Percentiles rank a stretch among this genome's conserved stretches.
Conservation (phyloP, 2,113 vertebrate species). For the Acanthochromis polyacanthus region DNA sequence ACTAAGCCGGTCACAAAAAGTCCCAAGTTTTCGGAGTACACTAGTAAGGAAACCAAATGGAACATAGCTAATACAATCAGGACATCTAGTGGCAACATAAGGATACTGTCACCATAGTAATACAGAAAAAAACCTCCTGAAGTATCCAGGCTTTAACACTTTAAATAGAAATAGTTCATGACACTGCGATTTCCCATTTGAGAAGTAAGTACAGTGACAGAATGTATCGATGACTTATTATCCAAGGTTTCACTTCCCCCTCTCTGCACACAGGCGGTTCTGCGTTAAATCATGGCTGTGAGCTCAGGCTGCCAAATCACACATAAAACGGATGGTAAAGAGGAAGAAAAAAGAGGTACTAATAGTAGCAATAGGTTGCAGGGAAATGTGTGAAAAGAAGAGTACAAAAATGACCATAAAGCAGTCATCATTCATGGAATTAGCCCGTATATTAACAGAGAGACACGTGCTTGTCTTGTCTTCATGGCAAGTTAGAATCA, state of each 20-base stretch:
- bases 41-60: not conserved
- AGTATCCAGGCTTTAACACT: not conserved
- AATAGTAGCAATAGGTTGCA: not conserved
- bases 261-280: not conserved
- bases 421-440: not conserved
- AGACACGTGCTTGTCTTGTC: not conserved
- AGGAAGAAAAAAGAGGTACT: not conserved
- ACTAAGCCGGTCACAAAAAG: not conserved
- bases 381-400: not conserved
- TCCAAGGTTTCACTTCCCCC: slow-evolving; percentile 22
- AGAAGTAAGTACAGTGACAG: not conserved
- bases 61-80: slow-evolving; percentile 21
- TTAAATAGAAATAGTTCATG: not conserved
- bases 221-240: not conserved
- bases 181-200: slow-evolving; percentile 4
- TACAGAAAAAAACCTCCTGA: not conserved
- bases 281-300: slow-evolving; percentile 3
- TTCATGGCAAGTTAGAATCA: not conserved
- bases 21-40: too few species aligned
- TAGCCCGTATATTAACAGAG: not conserved
- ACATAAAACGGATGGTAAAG: slow-evolving; percentile 9
- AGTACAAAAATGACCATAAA: not conserved
- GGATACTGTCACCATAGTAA: not conserved
- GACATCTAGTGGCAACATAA: slow-evolving; percentile 63
- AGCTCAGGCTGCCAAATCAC: not conserved